Evolutionary conservation across 92 coral and sea anemone genomes (phyloP).

Genomic region (Parazoanthus darwini): DNA sequence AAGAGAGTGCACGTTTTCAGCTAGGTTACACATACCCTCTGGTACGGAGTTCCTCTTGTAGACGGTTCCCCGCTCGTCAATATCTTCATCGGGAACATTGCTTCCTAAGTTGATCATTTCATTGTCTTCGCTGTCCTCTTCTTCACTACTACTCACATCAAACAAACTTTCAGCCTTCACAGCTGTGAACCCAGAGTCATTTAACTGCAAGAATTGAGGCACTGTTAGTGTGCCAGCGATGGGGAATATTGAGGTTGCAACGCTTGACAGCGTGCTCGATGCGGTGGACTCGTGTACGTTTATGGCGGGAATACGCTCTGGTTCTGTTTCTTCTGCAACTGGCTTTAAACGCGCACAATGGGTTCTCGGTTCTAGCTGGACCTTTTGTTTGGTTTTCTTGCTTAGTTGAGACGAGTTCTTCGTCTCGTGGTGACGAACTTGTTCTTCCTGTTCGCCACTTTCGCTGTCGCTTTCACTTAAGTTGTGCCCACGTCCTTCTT

Average conservation of each 20-base stretch:
- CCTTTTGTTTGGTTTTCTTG: conserved; percentile 1
- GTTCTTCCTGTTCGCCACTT: conserved; percentile 6
- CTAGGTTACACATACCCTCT: not conserved
- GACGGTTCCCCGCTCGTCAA: not conserved
- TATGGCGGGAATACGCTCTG: not conserved
- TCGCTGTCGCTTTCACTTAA: conserved; percentile 34
- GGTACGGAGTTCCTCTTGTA: not conserved
- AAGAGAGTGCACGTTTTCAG: too few relatives aligned
- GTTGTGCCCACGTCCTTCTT: conserved; percentile 51
- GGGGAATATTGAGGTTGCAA: conserved; percentile 18
- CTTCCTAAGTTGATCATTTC: not conserved
- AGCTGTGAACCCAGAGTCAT: conserved; percentile 55
- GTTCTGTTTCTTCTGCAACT: conserved; percentile 23
- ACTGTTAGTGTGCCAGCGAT: conserved; percentile 28
- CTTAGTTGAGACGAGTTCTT: not conserved
- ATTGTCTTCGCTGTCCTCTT: conserved; percentile 57
- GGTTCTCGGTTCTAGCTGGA: conserved; percentile 8
- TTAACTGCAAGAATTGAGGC: conserved; percentile 14
- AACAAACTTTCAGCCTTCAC: conserved; percentile 72
- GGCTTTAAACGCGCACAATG: not conserved
- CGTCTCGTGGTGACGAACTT: conserved; percentile 7
- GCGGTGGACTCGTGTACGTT: not conserved
- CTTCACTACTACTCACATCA: conserved; percentile 79
- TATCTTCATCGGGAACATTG: not conserved
- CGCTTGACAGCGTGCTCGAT: conserved; percentile 15